Evolutionary conservation across 2,888 invertebrate genomes (phyloP).

Genomic region (Syrphus vitripennis): DNA sequence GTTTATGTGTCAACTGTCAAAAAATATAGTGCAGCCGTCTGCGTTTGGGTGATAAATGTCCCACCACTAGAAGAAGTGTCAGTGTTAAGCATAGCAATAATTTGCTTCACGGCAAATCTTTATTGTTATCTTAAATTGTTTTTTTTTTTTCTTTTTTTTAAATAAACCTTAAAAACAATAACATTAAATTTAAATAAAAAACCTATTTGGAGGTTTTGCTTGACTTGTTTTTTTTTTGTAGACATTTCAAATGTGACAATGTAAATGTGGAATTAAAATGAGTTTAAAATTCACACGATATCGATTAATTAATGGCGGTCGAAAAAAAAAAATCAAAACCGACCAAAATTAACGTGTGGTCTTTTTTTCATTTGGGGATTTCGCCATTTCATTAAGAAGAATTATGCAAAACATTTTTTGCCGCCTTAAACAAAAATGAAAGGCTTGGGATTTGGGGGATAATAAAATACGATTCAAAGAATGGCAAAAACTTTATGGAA

Average conservation of each 20-base stretch:
- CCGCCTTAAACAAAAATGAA: background rate
- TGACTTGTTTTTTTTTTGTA: background rate
- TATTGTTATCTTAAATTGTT: background rate
- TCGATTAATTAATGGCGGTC: conserved; percentile 47
- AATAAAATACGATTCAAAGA: conserved; percentile 1
- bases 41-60: conserved; percentile 27
- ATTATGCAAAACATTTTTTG: conserved; percentile 49
- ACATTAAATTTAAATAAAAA: conserved; percentile 30
- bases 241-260: conserved; percentile 6
- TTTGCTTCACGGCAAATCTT: background rate
- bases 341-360: conserved; percentile 25
- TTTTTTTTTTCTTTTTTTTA: too few species aligned
- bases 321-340: background rate
- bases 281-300: conserved; percentile 48
- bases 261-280: conserved; percentile 19
- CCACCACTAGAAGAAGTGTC: background rate
- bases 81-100: background rate
- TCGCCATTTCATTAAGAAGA: conserved; percentile 52
- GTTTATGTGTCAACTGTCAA: conserved; percentile 11
- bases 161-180: background rate
- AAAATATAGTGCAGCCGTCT: background rate
- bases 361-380: background rate
- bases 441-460: background rate
- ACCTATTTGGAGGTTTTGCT: conserved; percentile 11
- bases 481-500: background rate